These are phyloP conservation scores for Ammodramus savannarum DNA, from an alignment of 2,113 vertebrate species.

Conservation along the genomic window DNA sequence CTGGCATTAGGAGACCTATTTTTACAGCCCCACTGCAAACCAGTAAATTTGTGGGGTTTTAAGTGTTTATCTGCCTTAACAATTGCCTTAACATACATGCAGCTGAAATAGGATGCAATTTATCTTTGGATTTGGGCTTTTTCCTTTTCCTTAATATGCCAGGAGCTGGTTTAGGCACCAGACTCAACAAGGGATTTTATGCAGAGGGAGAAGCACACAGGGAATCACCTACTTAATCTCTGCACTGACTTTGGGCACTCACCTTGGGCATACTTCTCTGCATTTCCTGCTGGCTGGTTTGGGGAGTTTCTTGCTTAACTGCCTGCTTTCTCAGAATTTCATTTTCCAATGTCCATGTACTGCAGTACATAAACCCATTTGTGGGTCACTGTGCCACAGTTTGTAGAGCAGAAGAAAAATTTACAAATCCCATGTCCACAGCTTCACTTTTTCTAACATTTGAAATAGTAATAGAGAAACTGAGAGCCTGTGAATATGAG, in stretches of 20 bases:
- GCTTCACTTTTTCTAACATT: not conserved
- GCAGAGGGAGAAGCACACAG: not conserved
- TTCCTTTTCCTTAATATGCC: not conserved
- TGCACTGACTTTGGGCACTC: not conserved
- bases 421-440: not conserved
- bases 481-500: not conserved
- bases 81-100: not conserved
- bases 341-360: not conserved
- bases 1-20: not conserved
- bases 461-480: not conserved
- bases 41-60: not conserved
- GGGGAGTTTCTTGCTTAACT: not conserved
- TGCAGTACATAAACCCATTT: not conserved
- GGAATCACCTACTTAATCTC: not conserved
- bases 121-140: not conserved
- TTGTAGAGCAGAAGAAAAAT: not conserved
- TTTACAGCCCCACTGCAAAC: not conserved
- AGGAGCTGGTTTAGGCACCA: not conserved
- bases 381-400: not conserved
- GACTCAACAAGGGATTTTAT: not conserved
- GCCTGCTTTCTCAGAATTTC: not conserved
- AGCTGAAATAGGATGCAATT: not conserved
- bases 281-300: not conserved
- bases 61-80: not conserved
- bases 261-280: not conserved